phyloP scores from a whole-genome alignment of 2,888 invertebrate species.

The Lasioglossum malachurum region DNA sequence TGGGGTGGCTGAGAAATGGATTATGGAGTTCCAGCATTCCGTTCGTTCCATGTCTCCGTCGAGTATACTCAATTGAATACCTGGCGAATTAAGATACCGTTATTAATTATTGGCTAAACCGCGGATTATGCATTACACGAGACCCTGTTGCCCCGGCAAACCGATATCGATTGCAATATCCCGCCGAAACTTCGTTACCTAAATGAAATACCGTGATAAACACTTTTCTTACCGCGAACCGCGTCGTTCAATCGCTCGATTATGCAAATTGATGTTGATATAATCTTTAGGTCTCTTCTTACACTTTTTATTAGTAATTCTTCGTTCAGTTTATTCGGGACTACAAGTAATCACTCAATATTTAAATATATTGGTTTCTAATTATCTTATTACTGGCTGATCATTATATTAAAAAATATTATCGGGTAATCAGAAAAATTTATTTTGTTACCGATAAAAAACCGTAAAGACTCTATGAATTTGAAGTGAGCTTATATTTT shows the following conservation, averaged over 20 bases:
- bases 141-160: constrained; percentile 14
- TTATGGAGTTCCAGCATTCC: constrained; percentile 29
- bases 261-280: background rate
- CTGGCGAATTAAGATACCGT: constrained; percentile 38
- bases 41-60: constrained; percentile 4
- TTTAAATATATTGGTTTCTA: background rate
- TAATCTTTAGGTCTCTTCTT: background rate
- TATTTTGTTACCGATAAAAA: no score
- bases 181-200: background rate
- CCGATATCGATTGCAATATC: constrained; percentile 13
- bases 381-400: background rate
- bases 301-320: background rate
- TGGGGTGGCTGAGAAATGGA: constrained; percentile 22
- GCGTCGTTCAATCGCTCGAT: background rate
- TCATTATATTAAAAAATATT: no score
- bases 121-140: constrained; percentile 25
- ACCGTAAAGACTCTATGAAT: no score
- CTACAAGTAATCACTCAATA: background rate
- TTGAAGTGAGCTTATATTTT: no score
- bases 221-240: background rate
- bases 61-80: constrained; percentile 40
- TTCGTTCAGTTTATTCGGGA: background rate
- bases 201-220: constrained; percentile 18
- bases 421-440: no score
- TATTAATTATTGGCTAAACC: constrained; percentile 48